Conservation (phyloP, 2,797 vertebrate species). For the Sus cebifrons region DNA sequence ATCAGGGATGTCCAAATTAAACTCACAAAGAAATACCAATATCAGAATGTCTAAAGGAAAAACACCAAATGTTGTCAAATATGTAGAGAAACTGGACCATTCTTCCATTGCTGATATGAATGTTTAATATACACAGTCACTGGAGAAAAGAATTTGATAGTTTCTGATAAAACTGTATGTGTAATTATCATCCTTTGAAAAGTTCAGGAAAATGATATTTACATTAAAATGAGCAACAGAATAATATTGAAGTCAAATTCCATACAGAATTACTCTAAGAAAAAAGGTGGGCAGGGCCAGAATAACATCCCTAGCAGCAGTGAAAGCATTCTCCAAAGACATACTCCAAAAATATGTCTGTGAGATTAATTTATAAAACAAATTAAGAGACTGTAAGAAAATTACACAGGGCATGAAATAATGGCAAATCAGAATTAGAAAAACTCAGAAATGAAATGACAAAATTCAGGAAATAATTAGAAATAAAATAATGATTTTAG, state of each 20-base stretch:
- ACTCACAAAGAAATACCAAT: neutral
- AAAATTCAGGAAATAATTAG: neutral
- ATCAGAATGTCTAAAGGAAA: neutral
- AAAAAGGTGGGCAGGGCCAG: neutral
- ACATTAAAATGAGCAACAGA: neutral
- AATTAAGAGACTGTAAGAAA: neutral
- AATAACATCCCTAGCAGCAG: neutral
- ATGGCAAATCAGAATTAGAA: neutral
- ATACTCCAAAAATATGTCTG: neutral
- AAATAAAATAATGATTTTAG: neutral
- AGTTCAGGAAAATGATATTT: neutral
- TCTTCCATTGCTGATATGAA: neutral
- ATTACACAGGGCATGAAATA: neutral
- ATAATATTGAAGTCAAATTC: neutral
- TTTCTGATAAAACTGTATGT: neutral
- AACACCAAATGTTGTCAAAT: neutral
- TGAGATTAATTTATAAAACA: neutral
- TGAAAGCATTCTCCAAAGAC: neutral
- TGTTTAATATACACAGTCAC: neutral
- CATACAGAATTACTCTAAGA: neutral
- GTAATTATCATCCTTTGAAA: neutral
- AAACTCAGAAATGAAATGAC: neutral
- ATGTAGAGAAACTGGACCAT: neutral
- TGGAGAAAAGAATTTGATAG: neutral
- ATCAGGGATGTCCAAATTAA: conserved; percentile 22